Evolutionary conservation across 2,888 invertebrate genomes (phyloP).

Genomic region (Meloe dianella): DNA sequence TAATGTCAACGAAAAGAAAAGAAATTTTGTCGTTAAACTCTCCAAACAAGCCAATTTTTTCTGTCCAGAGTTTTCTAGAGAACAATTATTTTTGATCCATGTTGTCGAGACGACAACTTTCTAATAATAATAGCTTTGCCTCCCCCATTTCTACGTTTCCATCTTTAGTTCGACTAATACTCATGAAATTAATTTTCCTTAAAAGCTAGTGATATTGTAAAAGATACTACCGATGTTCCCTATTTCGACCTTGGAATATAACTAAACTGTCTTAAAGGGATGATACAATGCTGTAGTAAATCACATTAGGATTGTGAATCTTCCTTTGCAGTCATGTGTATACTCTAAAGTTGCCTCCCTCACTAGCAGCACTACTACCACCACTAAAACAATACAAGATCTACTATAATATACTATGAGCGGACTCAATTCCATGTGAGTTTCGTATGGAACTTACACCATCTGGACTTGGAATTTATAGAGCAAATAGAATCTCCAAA

Average conservation of each 20-base stretch:
- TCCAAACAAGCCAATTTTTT: conserved; percentile 4
- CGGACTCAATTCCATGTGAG: conserved; percentile 30
- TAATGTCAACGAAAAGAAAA: conserved; percentile 3
- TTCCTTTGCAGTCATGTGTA: conserved; percentile 30
- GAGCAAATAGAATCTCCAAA: neutral
- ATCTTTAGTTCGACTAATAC: neutral
- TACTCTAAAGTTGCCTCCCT: conserved; percentile 19
- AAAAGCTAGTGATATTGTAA: conserved; percentile 22
- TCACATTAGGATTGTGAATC: conserved; percentile 44
- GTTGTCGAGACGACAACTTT: conserved; percentile 1
- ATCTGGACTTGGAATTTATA: conserved; percentile 25
- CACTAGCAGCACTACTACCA: conserved; percentile 13
- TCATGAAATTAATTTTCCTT: conserved; percentile 30
- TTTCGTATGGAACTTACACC: conserved; percentile 26
- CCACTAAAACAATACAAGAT: conserved; percentile 17
- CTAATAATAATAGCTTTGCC: conserved; percentile 3
- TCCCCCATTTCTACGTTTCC: neutral
- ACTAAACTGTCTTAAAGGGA: conserved; percentile 48
- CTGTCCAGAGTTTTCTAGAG: neutral
- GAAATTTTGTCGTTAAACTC: neutral
- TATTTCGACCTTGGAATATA: conserved; percentile 33
- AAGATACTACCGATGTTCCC: conserved; percentile 17
- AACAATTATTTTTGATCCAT: conserved; percentile 10
- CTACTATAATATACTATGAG: conserved; percentile 28
- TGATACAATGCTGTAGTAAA: conserved; percentile 52